Base-by-base conservation (phyloP, 2,797 vertebrate genomes). In the Danio kyathit region DNA sequence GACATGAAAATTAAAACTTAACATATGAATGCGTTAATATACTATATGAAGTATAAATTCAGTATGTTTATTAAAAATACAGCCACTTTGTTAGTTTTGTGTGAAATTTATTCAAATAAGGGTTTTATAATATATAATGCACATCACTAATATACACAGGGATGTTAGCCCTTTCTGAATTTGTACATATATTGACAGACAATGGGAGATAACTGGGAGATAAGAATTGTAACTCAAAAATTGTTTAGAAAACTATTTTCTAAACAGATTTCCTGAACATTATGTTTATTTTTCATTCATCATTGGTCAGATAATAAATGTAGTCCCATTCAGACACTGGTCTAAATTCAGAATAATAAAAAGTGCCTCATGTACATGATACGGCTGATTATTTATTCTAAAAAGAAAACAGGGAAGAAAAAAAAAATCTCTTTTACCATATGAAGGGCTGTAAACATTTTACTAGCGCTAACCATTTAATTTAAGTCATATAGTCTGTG, bases 291-390 rank as follows among this genome's bases (percentile, higher is more conserved):
- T n/a, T n/a, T 49, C 0, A 6, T 51, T 69, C 38, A 46, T 51
- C 5, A n/a, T n/a, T 51, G 21, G 16, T 40, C 8, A 69, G 66
- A 51, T 2, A 51, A 69, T 38, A 51, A 19, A 69, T 46, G 0
- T 49, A 51, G 8, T 7, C 48, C 19, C 57, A 61, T 29, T 29
- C 16, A 91, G 94, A 94, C 92, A 94, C 89, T 86, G 75, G 89
- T 93, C 92, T 93, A 95, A 29, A 29, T 29, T 29, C 29, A 29
- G 1, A 29, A 29, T 29, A 3, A 95, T 93, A 94, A 93, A 94
- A 94, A 93, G 90, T 87, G 90, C 89, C 90, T 90, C 90, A 93
- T 93, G 88, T 92, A 93, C 91, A 92, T 88, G 88, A 88, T 89
- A 91, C 87, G 86, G 85, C 89, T 89, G 90, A 92, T 92, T 83